Base-by-base conservation (phyloP, 2,888 invertebrate species). In the Melieria picta region DNA sequence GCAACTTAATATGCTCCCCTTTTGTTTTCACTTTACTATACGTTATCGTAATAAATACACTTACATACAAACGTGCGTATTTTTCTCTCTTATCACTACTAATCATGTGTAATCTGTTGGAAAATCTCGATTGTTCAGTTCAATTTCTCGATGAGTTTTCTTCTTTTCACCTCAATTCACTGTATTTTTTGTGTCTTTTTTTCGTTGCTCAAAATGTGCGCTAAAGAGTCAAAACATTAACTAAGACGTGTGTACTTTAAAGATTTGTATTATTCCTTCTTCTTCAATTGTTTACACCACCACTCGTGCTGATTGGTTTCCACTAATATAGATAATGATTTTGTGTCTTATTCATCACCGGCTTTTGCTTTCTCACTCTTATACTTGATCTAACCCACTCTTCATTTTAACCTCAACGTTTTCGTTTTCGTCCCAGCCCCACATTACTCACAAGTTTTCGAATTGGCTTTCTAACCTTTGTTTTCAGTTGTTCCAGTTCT, bases 301-400 rank as follows among this genome's bases (percentile, higher is more conserved):
- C 13, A 30, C 61, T 61, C 30, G 30, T 30, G 30, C 30, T 30
- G 30, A 30, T 3, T 30, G 30, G 30, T 30, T 30, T 30, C 30
- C 30, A 30, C 30, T 30, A 30, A 30, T 30, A 30, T 30, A 30
- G 2, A 30, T 30, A 30, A 30, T 30, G 30, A 30, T 30, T 30
- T 30, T 61, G 10, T 61, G 10, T 61, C n/a, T 65, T 66, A 67
- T 71, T 69, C 57, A 16, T 72, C 74, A 74, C 72, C 74, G 71
- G 73, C 74, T 75, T 77, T 76, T 71, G 74, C 74, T 74, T 76
- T 74, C 71, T 73, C 61, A 43, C 61, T 13, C 13, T 61, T 45
- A 9, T 3, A 42, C 9, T 43, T 50, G 11, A 52, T 52, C 52
- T 52, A 9, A 52, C 5, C 52, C 13, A 9, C 52, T 7, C 1